These are phyloP conservation scores for Leptinotarsa tumamoca DNA, from an alignment of 2,888 invertebrate genomes.

Conservation along the genomic window DNA sequence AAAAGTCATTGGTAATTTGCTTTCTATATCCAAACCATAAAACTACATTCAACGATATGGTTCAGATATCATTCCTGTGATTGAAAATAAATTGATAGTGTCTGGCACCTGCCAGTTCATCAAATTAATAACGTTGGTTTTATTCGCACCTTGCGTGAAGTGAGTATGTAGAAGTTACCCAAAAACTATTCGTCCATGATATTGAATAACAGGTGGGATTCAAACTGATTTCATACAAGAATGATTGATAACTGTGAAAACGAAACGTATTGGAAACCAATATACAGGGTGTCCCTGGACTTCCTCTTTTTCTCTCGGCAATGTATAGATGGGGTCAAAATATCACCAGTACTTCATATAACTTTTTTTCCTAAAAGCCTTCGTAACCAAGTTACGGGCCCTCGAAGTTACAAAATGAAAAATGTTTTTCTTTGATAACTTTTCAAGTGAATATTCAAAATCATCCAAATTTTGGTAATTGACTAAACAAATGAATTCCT, in stretches of 20 bases:
- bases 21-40: background rate
- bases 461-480: too few relatives aligned
- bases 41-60: slow-evolving; percentile 1
- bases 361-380: too few relatives aligned
- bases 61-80: background rate
- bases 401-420: too few relatives aligned
- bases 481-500: too few relatives aligned
- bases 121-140: background rate
- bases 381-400: too few relatives aligned
- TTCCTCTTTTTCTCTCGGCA: too few relatives aligned
- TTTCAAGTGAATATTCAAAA: too few relatives aligned
- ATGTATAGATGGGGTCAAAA: too few relatives aligned
- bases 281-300: background rate
- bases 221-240: background rate
- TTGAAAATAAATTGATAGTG: background rate
- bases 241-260: background rate
- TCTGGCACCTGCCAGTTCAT: background rate
- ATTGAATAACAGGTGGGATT: background rate
- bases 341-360: too few relatives aligned
- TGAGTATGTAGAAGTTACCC: background rate
- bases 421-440: too few relatives aligned
- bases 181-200: background rate
- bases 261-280: background rate
- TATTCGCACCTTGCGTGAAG: background rate
- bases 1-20: background rate